Evolutionary conservation across 1,140 invertebrate genomes (phyloP).

Genomic region (Meloidogyne hapla): DNA sequence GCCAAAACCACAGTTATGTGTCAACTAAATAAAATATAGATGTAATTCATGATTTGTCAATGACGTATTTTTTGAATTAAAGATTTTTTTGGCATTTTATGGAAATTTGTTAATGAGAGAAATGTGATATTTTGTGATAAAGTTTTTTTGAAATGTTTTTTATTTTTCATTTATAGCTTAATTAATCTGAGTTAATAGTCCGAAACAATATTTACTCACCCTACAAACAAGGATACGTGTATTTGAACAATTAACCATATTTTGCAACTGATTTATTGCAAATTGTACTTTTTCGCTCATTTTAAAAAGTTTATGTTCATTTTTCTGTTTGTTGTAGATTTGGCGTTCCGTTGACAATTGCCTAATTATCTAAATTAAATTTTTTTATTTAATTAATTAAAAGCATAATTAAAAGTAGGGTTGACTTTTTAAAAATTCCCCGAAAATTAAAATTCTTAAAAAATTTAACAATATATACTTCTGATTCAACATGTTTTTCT

Average conservation of each 20-base stretch:
- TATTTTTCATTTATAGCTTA: too few species aligned
- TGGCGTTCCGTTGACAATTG: neutral
- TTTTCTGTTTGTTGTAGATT: neutral
- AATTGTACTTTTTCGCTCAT: constrained; percentile 21
- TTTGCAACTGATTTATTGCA: constrained; percentile 21
- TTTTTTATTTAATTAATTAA: too few species aligned
- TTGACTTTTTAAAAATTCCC: too few species aligned
- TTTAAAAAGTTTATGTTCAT: neutral
- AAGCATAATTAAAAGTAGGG: too few species aligned
- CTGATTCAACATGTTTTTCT: too few species aligned
- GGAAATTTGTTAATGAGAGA: too few species aligned
- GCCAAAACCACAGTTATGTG: neutral
- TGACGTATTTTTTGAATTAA: neutral
- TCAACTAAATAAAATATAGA: neutral
- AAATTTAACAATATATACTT: too few species aligned
- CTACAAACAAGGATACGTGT: constrained; percentile 19
- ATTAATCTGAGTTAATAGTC: neutral
- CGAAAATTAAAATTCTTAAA: too few species aligned
- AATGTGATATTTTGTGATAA: too few species aligned
- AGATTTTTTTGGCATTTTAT: neutral
- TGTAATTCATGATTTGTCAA: too few species aligned
- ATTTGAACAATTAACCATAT: constrained; percentile 31
- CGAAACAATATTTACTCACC: neutral
- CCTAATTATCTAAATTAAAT: neutral
- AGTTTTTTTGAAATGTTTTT: too few species aligned